Base-by-base conservation (phyloP, 1,140 invertebrate species). In the Bombus waltoni region DNA sequence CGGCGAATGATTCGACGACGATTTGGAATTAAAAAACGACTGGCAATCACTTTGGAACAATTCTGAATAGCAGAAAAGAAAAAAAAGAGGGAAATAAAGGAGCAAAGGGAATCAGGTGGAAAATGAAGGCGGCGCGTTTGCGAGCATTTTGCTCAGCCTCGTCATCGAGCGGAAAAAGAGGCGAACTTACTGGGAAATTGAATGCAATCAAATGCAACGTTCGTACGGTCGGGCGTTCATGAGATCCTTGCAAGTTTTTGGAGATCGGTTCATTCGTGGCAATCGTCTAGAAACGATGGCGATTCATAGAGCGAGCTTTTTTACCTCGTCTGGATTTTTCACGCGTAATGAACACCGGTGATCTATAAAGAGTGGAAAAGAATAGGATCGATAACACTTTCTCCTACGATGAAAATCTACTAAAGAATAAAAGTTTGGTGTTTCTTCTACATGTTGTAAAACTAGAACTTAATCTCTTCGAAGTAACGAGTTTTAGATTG, bases 141-240 rank as follows among this genome's bases (percentile, higher is more conserved):
- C 42, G n/a, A 53, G 32, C 32, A 80, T 70, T 70, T 70, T n/a
- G 25, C 78, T 80, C 66, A 53, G 42, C 32, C 47, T 25, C 28
- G 25, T 15, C 62, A n/a, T 71, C 78, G 66, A 81, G 78, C 35
- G 78, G 44, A 71, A 81, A 81, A 71, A 57, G 44, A n/a, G 44
- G 44, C 15, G 78, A 81, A 40, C 35, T 28, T 40, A 22, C 8
- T 10, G 28, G 78, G 35, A 71, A 81, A 81, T 81, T 81, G 79
- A 81, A 81, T 57, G 78, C 44, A 32, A 81, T 81, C 78, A 68
- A 70, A 81, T 32, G 66, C 66, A 66, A 44, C 32, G n/a, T 66
- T 66, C n/a, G 35, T 70, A 10, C 35, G 1, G 9, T 47, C 77
- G 71, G 32, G 44, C 57, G 32, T n/a, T 44, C 44, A 1, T 2